Evolutionary conservation across 2,113 vertebrate species (phyloP), one percentile per base, ranked within the genome.

Genomic region (Panurus biarmicus): DNA sequence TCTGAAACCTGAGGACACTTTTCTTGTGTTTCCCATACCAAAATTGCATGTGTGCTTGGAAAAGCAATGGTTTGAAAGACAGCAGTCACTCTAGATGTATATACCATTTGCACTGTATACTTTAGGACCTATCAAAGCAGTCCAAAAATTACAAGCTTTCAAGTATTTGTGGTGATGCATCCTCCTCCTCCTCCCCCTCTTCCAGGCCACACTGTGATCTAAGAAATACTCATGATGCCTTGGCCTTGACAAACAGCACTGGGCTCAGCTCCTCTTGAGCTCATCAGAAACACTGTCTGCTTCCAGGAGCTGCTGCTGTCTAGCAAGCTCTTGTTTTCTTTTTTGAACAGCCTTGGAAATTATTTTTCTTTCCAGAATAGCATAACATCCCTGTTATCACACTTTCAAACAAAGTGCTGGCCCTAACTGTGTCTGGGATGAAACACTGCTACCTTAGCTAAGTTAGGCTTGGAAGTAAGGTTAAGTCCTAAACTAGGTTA

Each of bases 361-460:
- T 20, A 20, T 23, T 56, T 38, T 74, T n/a, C 42, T 8, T 8
- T 28, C n/a, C 48, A 0, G 0, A 64, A 54, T 4, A 1, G 14
- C 5, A 2, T 2, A 38, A 17, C 11, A 14, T 40, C 11, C 9
- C 28, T 28, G 11, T 38, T 64, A 24, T 15, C 40, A 40, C 40
- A 19, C 28, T 73, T 64, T 19, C 40, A 53, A 47, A 56, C 6
- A 3, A 35, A 44, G 38, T 4, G 21, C 33, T 0, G 1, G 31
- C 21, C 11, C 8, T 23, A 70, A 23, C 47, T 33, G 23, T 28
- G n/a, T 12, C 40, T 26, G 28, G 18, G 20, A 56, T 47, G n/a
- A 73, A 56, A 47, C 57, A 53, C 21, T 38, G n/a, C 40, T 47
- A 18, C 60, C 11, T 23, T 38, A n/a, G 11, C 10, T 19, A 44